Conservation (phyloP, 2,888 invertebrate species). For the Drosophila nigritarsus region DNA sequence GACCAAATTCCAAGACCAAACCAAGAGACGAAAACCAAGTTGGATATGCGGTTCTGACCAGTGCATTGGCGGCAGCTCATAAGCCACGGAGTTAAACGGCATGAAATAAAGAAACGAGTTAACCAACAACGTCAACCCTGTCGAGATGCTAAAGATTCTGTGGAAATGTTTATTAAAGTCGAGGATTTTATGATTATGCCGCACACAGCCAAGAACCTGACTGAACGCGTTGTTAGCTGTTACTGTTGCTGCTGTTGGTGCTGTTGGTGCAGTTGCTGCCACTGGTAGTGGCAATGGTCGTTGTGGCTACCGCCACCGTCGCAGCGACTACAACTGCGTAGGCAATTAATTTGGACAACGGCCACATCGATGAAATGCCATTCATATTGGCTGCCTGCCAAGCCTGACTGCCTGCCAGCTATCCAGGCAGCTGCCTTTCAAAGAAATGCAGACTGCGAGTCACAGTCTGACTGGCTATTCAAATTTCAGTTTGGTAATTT, state of each 20-base stretch:
- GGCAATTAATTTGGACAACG: slow-evolving; percentile 77
- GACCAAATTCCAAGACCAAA: slow-evolving; percentile 22
- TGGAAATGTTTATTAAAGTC: slow-evolving; percentile 80
- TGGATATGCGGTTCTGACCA: slow-evolving; percentile 38
- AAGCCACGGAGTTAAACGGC: slow-evolving; percentile 68
- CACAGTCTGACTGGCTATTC: slow-evolving; percentile 55
- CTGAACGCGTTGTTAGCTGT: slow-evolving; percentile 28
- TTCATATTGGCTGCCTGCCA: slow-evolving; percentile 66
- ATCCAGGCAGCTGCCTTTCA: slow-evolving; percentile 34
- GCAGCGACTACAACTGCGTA: slow-evolving; percentile 60
- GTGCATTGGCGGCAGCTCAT: slow-evolving; percentile 56
- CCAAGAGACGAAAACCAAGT: slow-evolving; percentile 20
- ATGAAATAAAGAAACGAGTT: slow-evolving; percentile 76
- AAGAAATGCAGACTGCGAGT: slow-evolving; percentile 43
- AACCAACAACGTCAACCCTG: slow-evolving; percentile 52
- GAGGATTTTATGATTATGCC: slow-evolving; percentile 81
- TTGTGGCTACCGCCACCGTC: slow-evolving; percentile 3
- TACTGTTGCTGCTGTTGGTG: slow-evolving; percentile 6
- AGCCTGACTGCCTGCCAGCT: slow-evolving; percentile 13
- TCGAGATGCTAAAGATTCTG: slow-evolving; percentile 79
- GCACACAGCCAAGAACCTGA: slow-evolving; percentile 55
- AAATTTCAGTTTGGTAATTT: slow-evolving; percentile 75
- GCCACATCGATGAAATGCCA: slow-evolving; percentile 80
- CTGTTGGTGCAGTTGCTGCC: slow-evolving; percentile 11
- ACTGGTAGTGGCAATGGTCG: slow-evolving; percentile 10